A percentile compares a stretch with the other conserved stretches of the same genome.
Evolutionary conservation across 2,113 vertebrate genomes (phyloP).

Genomic region (Gallinago undulata): DNA sequence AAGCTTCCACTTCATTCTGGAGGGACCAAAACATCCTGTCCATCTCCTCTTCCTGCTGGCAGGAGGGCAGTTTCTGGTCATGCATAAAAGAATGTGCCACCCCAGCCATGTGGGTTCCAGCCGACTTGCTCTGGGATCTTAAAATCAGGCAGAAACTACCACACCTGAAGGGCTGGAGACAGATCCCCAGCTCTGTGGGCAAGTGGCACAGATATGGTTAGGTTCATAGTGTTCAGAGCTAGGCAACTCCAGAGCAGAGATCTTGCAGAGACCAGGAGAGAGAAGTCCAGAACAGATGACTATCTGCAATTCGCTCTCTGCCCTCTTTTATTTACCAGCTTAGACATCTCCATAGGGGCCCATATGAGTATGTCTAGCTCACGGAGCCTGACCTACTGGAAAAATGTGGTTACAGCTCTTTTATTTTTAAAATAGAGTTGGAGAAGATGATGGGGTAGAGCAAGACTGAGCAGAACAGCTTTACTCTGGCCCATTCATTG

Average conservation of each 20-base stretch:
- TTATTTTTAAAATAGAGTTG: neutral
- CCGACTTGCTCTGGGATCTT: neutral
- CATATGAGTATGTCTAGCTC: neutral
- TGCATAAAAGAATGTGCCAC: fast-evolving
- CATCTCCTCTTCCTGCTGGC: neutral
- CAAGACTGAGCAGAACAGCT: neutral
- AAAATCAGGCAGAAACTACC: neutral
- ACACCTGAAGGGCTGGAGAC: neutral
- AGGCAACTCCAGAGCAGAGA: neutral
- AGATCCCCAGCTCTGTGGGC: neutral
- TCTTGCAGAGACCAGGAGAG: neutral
- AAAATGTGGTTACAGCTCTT: neutral
- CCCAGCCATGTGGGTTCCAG: neutral
- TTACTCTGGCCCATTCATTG: neutral
- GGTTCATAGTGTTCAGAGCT: neutral
- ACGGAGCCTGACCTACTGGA: neutral
- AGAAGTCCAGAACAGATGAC: neutral
- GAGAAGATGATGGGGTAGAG: neutral
- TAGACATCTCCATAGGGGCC: neutral
- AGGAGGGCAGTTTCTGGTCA: neutral
- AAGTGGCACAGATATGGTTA: neutral
- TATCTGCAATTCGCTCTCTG: neutral
- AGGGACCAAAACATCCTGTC: neutral
- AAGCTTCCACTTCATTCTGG: neutral
- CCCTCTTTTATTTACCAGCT: neutral